Conservation (phyloP, 2,888 invertebrate species). For the Macaria notata region DNA sequence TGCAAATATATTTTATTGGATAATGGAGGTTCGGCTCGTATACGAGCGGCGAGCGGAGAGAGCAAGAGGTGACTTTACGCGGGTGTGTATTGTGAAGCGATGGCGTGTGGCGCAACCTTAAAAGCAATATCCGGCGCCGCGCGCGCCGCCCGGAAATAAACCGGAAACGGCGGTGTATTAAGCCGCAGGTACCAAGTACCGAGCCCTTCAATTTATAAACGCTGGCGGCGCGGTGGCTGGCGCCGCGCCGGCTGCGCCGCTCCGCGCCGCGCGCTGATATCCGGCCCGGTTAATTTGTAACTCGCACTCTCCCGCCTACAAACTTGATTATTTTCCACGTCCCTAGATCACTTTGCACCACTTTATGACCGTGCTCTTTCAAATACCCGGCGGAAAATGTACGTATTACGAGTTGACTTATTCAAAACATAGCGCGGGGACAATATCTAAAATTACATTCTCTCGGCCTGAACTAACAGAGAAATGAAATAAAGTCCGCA, state of each 20-base stretch:
- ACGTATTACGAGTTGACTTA: conserved; percentile 37
- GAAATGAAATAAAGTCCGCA: conserved; percentile 81
- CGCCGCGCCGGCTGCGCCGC: conserved; percentile 48
- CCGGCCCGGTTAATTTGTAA: conserved; percentile 73
- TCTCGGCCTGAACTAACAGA: conserved; percentile 77
- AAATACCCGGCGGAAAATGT: conserved; percentile 31
- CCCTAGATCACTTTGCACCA: conserved; percentile 3
- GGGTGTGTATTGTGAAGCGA: conserved; percentile 43
- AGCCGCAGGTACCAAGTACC: conserved; percentile 73
- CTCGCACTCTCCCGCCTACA: conserved; percentile 43
- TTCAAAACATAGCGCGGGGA: conserved; percentile 51
- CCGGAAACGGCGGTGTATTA: conserved; percentile 83
- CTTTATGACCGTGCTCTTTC: conserved; percentile 1
- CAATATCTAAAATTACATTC: conserved; percentile 77
- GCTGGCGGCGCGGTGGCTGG: conserved; percentile 66
- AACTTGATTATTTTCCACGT: conserved; percentile 16
- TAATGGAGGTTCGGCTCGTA: background rate
- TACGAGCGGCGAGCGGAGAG: conserved; percentile 34
- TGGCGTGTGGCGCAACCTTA: conserved; percentile 79
- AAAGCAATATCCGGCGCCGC: conserved; percentile 83
- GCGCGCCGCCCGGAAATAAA: conserved; percentile 82
- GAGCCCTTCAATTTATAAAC: conserved; percentile 81
- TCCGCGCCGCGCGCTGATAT: conserved; percentile 57
- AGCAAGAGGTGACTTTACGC: conserved; percentile 33
- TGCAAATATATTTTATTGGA: conserved; percentile 16